Evolutionary conservation across 2,797 vertebrate species (phyloP), one percentile per base, ranked within the genome.

Genomic region (Rhynchotus rufescens): DNA sequence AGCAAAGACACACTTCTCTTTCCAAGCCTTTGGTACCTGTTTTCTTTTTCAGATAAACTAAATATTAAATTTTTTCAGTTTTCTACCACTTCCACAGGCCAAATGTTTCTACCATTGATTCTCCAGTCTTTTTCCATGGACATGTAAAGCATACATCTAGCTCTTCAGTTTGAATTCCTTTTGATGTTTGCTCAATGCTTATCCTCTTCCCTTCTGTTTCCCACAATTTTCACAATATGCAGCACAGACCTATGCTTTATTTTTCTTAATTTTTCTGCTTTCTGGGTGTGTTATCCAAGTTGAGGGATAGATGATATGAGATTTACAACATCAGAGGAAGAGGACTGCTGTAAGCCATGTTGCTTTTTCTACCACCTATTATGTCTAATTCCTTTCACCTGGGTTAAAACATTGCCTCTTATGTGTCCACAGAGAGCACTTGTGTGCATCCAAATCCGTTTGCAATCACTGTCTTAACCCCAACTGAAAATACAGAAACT

Each of bases 341-440:
- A 32, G 47, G 20, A 25, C 15, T 77, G 19, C 22, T 67, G 2
- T n/a, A 49, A 73, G 14, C 59, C 4, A 4, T 28, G 20, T 0
- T 1, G 47, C 32, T 61, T 40, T 1, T 0, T 75, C 30, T 3
- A 52, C 5, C 2, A 7, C 30, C 67, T 59, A 26, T 40, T 65
- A 38, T 1, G 10, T 67, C 59, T 23, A 6, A 21, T 9, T 40
- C 1, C 3, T 78, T 72, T 80, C 14, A 60, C 44, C 67, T 13
- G 28, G 40, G 45, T 65, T 64, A 54, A 74, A 77, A 56, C 51
- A 11, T 8, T 62, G 7, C 38, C 15, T 51, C 28, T 68, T 9
- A 28, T 19, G 38, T 10, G 3, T 17, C 56, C 8, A 5, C 15
- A 32, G 44, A 42, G 32, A 76, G 30, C 20, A 59, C 64, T 54